Evolutionary conservation across 2,113 vertebrate genomes (phyloP), one percentile per base, ranked within the genome.

Genomic region (Synodontis membranacea): DNA sequence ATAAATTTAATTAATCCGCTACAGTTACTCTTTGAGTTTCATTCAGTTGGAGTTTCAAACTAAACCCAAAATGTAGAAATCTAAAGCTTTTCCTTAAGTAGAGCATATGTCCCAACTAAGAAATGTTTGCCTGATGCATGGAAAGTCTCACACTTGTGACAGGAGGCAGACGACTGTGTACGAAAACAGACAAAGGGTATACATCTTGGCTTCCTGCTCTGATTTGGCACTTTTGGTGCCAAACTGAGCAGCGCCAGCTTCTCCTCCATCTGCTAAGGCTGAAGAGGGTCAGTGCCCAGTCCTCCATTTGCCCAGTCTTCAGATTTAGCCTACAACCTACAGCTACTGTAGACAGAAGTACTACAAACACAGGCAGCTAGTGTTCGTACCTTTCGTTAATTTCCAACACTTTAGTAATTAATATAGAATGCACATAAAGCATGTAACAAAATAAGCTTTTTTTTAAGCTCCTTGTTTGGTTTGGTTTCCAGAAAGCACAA

Each of bases 171-270:
- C 70, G 50, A 86, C 60, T 86, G 64, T 83, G 87, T 90, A 86
- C 88, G 60, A 90, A 90, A 86, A 89, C 88, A 89, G 88, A 90
- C 89, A 90, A 90, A 90, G 88, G 85, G 85, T 89, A 87, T 87
- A 89, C 82, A 86, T 90, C 84, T 89, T 88, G 88, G 90, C 88
- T 86, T 87, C 80, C 88, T 89, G 86, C 86, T 82, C 88, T 64
- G 86, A 79, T 84, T 84, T 88, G 86, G 89, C 84, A 89, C 88
- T 89, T 89, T 88, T 84, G 79, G 82, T 90, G 90, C 88, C 88
- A 90, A 86, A 83, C 56, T 80, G 66, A 54, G 50, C 54, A 56
- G 85, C 82, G 88, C 89, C 89, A 88, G 78, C 81, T 83, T 90
- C 90, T 88, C 85, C 80, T 91, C 89, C 86, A 87, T 87, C 90